phyloP scores from a whole-genome alignment of 2,888 invertebrate genomes.

The Caenorhabditis macrosperma region DNA sequence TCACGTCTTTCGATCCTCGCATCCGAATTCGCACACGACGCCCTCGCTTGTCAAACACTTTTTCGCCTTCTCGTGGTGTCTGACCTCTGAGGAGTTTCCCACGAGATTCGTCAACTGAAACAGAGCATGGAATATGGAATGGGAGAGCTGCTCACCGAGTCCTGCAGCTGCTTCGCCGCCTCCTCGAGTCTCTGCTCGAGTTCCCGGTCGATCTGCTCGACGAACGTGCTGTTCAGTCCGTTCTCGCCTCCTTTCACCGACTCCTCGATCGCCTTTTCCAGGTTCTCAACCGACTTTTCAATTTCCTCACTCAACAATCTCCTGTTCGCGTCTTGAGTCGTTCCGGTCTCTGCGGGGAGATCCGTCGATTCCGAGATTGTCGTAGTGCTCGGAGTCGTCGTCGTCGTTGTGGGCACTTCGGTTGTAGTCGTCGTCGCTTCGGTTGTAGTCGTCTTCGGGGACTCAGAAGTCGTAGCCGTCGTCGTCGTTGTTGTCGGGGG shows the following conservation, averaged over 20 bases:
- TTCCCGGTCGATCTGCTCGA: constrained; percentile 23
- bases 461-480: neutral
- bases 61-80: constrained; percentile 56
- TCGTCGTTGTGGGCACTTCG: neutral
- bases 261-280: constrained; percentile 48
- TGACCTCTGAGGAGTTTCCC: constrained; percentile 44
- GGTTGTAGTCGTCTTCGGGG: neutral
- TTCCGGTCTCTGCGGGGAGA: neutral
- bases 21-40: constrained; percentile 73
- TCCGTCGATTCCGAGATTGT: neutral
- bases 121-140: neutral
- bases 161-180: constrained; percentile 44
- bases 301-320: constrained; percentile 43
- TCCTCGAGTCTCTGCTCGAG: constrained; percentile 47
- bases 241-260: constrained; percentile 21
- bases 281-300: constrained; percentile 44
- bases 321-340: neutral
- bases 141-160: constrained; percentile 28
- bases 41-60: constrained; percentile 71
- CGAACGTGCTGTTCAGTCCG: constrained; percentile 1
- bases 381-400: neutral
- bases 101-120: constrained; percentile 54
- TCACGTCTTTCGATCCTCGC: constrained; percentile 64
- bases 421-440: constrained; percentile 4
- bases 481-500: constrained; percentile 22